phyloP scores from a whole-genome alignment of 2,113 vertebrate species.

The Callospermophilus lateralis region DNA sequence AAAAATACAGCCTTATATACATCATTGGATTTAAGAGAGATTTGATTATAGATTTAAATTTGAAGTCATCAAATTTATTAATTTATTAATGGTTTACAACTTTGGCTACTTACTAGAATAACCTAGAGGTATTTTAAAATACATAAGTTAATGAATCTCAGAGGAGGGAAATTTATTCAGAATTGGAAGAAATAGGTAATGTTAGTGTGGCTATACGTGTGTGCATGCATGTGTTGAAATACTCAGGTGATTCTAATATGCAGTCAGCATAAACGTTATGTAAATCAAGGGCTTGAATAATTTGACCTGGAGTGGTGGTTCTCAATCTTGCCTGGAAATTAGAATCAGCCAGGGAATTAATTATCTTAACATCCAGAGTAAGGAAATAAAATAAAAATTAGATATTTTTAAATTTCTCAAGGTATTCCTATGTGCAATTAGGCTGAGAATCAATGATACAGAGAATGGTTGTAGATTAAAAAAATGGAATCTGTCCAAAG shows the following conservation, averaged over 20 bases:
- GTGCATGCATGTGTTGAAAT: neutral
- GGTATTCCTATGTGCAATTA: too few species aligned
- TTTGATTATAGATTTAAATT: neutral
- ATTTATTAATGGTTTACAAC: neutral
- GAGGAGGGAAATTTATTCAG: neutral
- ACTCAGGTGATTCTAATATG: neutral
- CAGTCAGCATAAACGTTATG: neutral
- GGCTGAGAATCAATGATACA: neutral
- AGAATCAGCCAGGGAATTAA: neutral
- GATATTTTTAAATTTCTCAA: neutral
- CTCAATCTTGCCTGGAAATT: neutral
- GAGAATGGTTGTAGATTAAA: neutral
- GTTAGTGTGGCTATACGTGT: neutral
- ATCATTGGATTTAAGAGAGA: neutral
- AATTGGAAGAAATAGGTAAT: neutral
- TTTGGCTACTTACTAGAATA: neutral
- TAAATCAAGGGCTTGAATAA: neutral
- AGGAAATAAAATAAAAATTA: neutral
- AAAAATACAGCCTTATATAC: neutral
- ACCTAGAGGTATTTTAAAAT: neutral
- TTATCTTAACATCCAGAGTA: neutral
- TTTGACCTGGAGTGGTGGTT: neutral
- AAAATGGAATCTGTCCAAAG: neutral
- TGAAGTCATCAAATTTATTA: neutral
- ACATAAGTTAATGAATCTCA: neutral